Base-by-base conservation (phyloP, 2,888 invertebrate genomes). In the Dioctria rufipes region DNA sequence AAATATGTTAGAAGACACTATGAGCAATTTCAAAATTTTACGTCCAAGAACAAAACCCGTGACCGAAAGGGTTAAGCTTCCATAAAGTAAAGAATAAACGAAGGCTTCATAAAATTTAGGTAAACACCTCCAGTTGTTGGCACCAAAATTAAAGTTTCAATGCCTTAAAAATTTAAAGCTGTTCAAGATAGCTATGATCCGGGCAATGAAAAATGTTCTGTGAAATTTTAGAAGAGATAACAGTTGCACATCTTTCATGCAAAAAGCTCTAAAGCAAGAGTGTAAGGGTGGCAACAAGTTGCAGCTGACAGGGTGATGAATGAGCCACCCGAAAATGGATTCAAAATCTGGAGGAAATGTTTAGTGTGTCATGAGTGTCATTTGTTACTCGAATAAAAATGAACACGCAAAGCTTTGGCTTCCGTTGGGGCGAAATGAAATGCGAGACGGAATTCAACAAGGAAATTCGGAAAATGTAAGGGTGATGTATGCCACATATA, bases 201-300 rank as follows among this genome's bases (percentile, higher is more conserved):
- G 9, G n/a, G 40, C 40, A 13, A 42, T 42, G 65, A 65, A 65
- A 65, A 65, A 65, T 65, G 65, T 65, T 4, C 5, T 11, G n/a
- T 5, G 4, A 42, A 42, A 40, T 40, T 9, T 65, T 65, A n/a
- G 13, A 40, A 40, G 42, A 65, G 11, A 65, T 65, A 40, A 65
- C 65, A n/a, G 40, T 42, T 37, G 11, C 6, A n/a, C 25, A 63
- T 63, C 37, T 63, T 65, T 65, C 40, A 39, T 8, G n/a, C 40
- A 39, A 42, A 40, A 65, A 63, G 5, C 42, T 65, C 65, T 65
- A 42, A 40, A 65, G n/a, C 42, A 13, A 65, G 42, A 6, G 4
- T 42, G 11, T 39, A 25, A n/a, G 65, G n/a, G 13, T 13, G 65
- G 65, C 65, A 65, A 65, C 65, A 65, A 40, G 65, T 65, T 65